Evolutionary conservation across 2,888 invertebrate species (phyloP), one percentile per base, ranked within the genome.

Genomic region (Priocnemis perturbator): DNA sequence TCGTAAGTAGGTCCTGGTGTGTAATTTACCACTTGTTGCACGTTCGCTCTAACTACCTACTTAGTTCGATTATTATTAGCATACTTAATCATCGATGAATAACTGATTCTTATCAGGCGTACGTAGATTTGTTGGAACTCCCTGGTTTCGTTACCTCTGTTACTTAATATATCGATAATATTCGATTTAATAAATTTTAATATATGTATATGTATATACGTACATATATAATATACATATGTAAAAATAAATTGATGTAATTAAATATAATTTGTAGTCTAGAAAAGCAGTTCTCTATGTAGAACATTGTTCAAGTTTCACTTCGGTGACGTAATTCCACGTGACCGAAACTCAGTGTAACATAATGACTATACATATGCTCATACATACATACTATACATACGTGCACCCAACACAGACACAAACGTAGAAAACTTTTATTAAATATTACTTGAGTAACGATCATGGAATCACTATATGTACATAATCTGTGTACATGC

Each of bases 261-360:
- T 84, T 84, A 78, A 80, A 79, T 71, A 81, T 81, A 79, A 82
- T 81, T 82, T 81, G 78, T 85, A 81, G 74, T 62, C 76, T 81
- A 79, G 81, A 71, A 65, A 72, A 65, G 67, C 70, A 69, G 68
- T 74, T 74, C 76, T 79, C 65, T 79, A 74, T 67, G 21, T 67
- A 74, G 79, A 74, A 85, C 73, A 78, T 85, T 87, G 85, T 88
- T 87, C 86, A 87, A 87, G 86, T 86, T 87, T 86, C 83, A 81
- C 76, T 74, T 81, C 75, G 75, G 73, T 61, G 72, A 65, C 74
- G 73, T 74, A 71, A 52, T 45, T 58, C n/a, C 50, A 50, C 65
- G 56, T 60, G 65, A 60, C 64, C 67, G 63, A 60, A 65, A 65
- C 67, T 69, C 69, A 66, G 64, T 76, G 80, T 80, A 79, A 74